These are phyloP conservation scores for Muntiacus muntjak DNA, from an alignment of 2,113 vertebrate species.

Conservation along the genomic window DNA sequence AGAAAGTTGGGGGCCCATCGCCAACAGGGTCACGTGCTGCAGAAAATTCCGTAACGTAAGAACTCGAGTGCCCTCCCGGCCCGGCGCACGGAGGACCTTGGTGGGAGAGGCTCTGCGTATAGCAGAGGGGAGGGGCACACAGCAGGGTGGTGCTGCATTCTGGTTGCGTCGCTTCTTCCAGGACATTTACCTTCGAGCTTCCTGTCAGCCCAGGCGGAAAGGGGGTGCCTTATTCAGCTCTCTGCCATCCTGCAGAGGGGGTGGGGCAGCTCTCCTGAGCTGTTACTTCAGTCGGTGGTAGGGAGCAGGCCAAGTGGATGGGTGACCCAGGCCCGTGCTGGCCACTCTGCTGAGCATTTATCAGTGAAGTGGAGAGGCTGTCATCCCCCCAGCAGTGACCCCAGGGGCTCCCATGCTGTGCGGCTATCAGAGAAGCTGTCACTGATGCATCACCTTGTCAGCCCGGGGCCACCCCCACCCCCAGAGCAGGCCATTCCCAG, in stretches of 20 bases:
- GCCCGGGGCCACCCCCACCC: background rate
- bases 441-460: background rate
- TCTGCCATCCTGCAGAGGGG: background rate
- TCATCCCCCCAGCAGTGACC: background rate
- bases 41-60: background rate
- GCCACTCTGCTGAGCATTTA: background rate
- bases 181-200: background rate
- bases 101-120: background rate
- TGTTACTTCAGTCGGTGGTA: background rate
- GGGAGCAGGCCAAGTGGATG: background rate
- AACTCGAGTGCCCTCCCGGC: background rate
- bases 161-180: background rate
- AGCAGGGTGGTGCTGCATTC: background rate
- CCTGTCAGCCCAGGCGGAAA: background rate
- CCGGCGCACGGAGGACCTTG: background rate
- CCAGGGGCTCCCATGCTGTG: background rate
- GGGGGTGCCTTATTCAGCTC: background rate
- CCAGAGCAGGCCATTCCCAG: background rate
- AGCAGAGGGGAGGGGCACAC: background rate
- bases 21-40: background rate
- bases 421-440: background rate
- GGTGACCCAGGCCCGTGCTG: background rate
- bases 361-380: background rate
- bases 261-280: background rate
- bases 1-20: background rate